Evolutionary conservation across 2,113 vertebrate species (phyloP), one percentile per base, ranked within the genome.

Genomic region (Pterocles burchelli): DNA sequence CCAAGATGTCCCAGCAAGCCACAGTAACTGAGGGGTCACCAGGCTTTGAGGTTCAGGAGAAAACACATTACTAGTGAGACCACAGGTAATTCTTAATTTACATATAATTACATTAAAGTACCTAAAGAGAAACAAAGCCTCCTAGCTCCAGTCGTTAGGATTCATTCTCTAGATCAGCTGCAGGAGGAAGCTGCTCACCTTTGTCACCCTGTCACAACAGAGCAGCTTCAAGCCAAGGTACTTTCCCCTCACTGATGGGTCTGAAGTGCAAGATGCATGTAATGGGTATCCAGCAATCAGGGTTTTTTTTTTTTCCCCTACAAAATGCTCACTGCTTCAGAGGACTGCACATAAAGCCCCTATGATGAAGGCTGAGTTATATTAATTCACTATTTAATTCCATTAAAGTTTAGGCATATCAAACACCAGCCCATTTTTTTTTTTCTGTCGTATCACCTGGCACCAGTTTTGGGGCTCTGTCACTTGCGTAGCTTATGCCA

Each of bases 241-340:
- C 24, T n/a, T 45, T 14, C 25, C 2, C 25, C 14, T 7, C 17
- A 9, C 13, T 41, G 8, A 17, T 0, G 7, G 17, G 14, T 55
- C 20, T 54, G 13, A 55, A 45, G 20, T 14, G 8, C 21, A 55
- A 55, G 41, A 58, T 31, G 29, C 54, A 34, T 3, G 0, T 22
- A 28, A 3, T 13, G 29, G 45, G 24, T 24, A 38, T 21, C n/a
- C 41, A 59, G 29, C 29, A 51, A 46, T 5, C 2, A 46, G 16
- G 17, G 26, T 16, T 19, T 16, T 20, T 6, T 0, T 16, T n/a
- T 33, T 33, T 51, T 45, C 8, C 3, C 25, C 17, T 66, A 17
- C 2, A 46, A 5, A 29, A 11, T 6, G 26, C 51, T 28, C 24
- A 28, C 38, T 36, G 18, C 48, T 41, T 26, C 62, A 28, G 26